phyloP scores from a whole-genome alignment of 2,888 invertebrate genomes.

The Entomobrya multifasciata region DNA sequence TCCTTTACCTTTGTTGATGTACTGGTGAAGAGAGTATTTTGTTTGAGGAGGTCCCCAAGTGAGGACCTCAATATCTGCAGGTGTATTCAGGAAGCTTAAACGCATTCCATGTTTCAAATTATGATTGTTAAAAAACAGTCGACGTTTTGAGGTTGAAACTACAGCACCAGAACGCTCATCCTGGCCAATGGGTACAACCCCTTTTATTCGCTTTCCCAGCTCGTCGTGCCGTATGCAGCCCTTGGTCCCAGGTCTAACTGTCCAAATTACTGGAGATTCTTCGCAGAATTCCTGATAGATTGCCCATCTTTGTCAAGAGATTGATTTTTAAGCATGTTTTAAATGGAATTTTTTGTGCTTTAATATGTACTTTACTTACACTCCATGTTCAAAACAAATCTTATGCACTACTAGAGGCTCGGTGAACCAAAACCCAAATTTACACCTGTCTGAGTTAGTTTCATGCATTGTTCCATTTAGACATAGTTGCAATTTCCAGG shows the following conservation, averaged over 20 bases:
- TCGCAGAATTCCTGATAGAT: slow-evolving; percentile 75
- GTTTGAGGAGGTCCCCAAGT: slow-evolving; percentile 58
- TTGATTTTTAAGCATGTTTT: neutral
- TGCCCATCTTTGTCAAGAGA: slow-evolving; percentile 72
- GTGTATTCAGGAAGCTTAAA: slow-evolving; percentile 63
- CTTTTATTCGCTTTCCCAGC: slow-evolving; percentile 42
- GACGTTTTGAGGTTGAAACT: slow-evolving; percentile 48
- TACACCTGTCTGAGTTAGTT: slow-evolving; percentile 52
- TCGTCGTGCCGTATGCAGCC: slow-evolving; percentile 64
- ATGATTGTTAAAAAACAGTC: slow-evolving; percentile 68
- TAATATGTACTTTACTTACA: slow-evolving; percentile 63
- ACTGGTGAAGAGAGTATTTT: slow-evolving; percentile 48
- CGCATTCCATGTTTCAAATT: slow-evolving; percentile 62
- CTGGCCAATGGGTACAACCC: slow-evolving; percentile 71
- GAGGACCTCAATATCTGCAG: slow-evolving; percentile 56
- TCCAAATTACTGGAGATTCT: slow-evolving; percentile 71
- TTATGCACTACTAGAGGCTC: slow-evolving; percentile 68
- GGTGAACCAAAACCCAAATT: slow-evolving; percentile 73
- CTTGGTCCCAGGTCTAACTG: slow-evolving; percentile 64
- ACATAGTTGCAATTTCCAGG: slow-evolving; percentile 74
- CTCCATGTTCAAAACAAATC: slow-evolving; percentile 73
- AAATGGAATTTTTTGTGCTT: too few species aligned
- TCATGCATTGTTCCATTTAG: slow-evolving; percentile 68
- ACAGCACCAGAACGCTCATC: slow-evolving; percentile 64
- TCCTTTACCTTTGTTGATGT: neutral